phyloP scores from a whole-genome alignment of 2,113 vertebrate species.

The Varanus komodoensis region DNA sequence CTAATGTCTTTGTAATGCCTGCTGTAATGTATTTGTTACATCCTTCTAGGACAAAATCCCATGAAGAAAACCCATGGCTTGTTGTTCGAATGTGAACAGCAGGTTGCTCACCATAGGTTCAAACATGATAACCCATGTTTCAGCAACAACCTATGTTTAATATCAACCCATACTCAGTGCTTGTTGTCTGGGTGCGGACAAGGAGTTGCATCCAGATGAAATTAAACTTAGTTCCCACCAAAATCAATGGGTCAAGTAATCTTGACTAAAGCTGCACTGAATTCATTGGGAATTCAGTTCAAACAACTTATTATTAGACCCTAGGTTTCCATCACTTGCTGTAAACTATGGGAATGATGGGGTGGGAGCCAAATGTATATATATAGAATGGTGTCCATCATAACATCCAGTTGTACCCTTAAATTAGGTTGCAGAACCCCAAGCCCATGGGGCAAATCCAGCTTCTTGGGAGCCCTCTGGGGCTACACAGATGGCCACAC shows the following conservation, averaged over 20 bases:
- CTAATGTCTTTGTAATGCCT: too few species aligned
- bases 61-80: too few species aligned
- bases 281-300: background rate
- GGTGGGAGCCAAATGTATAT: background rate
- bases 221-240: background rate
- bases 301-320: background rate
- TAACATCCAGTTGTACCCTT: background rate
- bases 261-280: background rate
- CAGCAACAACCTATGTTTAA: background rate
- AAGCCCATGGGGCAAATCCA: too few species aligned
- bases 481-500: too few species aligned
- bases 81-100: too few species aligned
- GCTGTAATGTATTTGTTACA: too few species aligned
- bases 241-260: background rate
- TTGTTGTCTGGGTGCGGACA: background rate
- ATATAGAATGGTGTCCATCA: background rate
- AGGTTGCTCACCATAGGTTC: too few species aligned
- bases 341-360: too few species aligned
- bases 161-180: background rate
- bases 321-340: background rate
- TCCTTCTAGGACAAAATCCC: too few species aligned
- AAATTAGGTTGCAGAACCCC: too few species aligned
- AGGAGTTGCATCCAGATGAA: background rate
- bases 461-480: too few species aligned
- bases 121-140: too few species aligned